These are phyloP conservation scores for Podiceps cristatus DNA, from an alignment of 2,113 vertebrate genomes.

Conservation along the genomic window DNA sequence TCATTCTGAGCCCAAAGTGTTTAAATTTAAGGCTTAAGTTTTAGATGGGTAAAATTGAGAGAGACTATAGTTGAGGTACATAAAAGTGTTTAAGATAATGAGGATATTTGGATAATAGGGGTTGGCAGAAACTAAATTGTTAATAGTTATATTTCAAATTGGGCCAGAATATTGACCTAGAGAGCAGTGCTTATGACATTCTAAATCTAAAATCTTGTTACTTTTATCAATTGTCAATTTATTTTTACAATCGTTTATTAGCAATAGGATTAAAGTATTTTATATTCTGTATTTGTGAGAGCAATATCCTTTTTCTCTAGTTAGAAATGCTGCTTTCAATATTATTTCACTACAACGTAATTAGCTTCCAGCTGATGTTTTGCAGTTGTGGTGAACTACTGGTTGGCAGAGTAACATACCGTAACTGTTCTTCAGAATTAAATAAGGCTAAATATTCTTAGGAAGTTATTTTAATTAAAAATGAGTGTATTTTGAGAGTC, in stretches of 20 bases:
- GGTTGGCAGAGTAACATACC: neutral
- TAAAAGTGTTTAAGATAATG: neutral
- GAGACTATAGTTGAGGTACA: neutral
- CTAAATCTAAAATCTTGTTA: neutral
- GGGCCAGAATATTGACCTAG: neutral
- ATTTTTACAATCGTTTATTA: neutral
- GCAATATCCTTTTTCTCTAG: neutral
- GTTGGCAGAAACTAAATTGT: neutral
- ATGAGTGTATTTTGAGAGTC: neutral
- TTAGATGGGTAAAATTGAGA: neutral
- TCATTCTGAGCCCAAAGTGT: neutral
- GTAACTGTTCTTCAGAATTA: neutral
- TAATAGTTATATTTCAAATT: neutral
- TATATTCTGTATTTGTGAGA: neutral
- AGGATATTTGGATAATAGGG: neutral
- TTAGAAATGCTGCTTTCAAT: neutral
- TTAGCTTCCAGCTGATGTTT: constrained; percentile 20
- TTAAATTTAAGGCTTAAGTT: neutral
- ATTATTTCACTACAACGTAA: neutral
- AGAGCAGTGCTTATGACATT: neutral
- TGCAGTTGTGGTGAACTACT: neutral
- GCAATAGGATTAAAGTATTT: neutral
- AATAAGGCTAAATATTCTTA: neutral
- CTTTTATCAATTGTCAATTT: neutral
- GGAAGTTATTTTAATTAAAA: constrained; percentile 10